phyloP scores from a whole-genome alignment of 2,797 vertebrate species.

The Enoplosus armatus region DNA sequence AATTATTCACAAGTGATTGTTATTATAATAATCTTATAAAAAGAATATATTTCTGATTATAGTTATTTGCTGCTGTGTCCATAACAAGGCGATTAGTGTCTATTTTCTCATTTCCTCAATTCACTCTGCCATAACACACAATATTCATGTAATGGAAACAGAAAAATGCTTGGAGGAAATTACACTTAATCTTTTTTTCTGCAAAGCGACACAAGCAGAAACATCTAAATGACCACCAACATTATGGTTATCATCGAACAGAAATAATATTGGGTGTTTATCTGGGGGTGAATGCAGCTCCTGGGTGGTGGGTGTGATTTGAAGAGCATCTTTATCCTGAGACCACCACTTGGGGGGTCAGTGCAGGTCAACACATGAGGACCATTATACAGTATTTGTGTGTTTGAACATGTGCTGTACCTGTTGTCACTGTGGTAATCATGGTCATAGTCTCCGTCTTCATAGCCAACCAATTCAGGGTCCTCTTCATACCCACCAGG shows the following conservation, averaged over 20 bases:
- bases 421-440: constrained; percentile 91
- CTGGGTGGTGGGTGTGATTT: constrained; percentile 1
- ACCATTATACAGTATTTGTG: not conserved
- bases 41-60: constrained; percentile 50
- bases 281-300: not conserved
- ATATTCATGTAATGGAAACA: constrained; percentile 33
- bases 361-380: constrained; percentile 6
- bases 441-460: constrained; percentile 87
- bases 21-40: constrained; percentile 42
- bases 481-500: constrained; percentile 84
- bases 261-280: constrained; percentile 25
- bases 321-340: constrained; percentile 17
- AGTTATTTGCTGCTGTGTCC: constrained; percentile 50
- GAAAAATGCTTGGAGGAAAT: constrained; percentile 43
- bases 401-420: constrained; percentile 68
- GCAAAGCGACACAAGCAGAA: constrained; percentile 18
- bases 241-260: constrained; percentile 23
- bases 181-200: constrained; percentile 37
- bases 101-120: constrained; percentile 61
- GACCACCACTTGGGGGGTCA: constrained; percentile 14
- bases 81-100: constrained; percentile 33
- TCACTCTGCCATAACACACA: constrained; percentile 25
- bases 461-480: constrained; percentile 81
- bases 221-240: constrained; percentile 40
- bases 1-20: constrained; percentile 46